A percentile compares a stretch with the other conserved stretches of the same genome.
Evolutionary conservation across 2,888 invertebrate genomes (phyloP).

Genomic region (Mimumesa dahlbomi): DNA sequence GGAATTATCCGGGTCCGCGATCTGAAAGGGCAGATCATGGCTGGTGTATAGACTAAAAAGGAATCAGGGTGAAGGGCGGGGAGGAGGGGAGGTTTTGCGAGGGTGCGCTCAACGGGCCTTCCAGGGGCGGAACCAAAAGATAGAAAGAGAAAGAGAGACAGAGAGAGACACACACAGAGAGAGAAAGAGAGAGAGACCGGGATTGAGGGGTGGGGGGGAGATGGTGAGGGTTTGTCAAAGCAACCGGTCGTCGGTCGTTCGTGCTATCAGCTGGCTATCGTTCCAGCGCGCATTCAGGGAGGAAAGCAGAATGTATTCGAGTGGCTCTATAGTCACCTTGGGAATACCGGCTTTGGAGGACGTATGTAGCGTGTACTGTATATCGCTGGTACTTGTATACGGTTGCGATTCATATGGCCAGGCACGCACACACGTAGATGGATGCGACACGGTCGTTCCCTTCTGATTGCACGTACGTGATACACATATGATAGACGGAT

Average conservation of each 20-base stretch:
- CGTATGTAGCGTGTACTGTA: slow-evolving; percentile 43
- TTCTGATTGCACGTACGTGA: slow-evolving; percentile 66
- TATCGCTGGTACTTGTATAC: slow-evolving; percentile 15
- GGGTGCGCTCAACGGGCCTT: slow-evolving; percentile 8
- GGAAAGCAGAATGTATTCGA: slow-evolving; percentile 65
- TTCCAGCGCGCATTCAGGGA: slow-evolving; percentile 58
- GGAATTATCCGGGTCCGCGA: slow-evolving; percentile 68
- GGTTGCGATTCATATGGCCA: not conserved
- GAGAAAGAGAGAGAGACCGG: not conserved
- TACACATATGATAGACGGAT: slow-evolving; percentile 47
- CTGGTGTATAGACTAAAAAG: slow-evolving; percentile 40
- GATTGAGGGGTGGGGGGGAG: slow-evolving; percentile 2
- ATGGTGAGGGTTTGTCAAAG: slow-evolving; percentile 63
- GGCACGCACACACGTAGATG: slow-evolving; percentile 25
- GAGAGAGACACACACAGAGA: not conserved
- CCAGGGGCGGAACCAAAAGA: slow-evolving; percentile 10
- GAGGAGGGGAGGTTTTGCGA: slow-evolving; percentile 18
- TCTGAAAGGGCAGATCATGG: slow-evolving; percentile 66
- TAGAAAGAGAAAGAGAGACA: slow-evolving; percentile 36
- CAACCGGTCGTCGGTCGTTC: slow-evolving; percentile 59
- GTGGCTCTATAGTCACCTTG: slow-evolving; percentile 66
- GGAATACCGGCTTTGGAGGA: slow-evolving; percentile 61
- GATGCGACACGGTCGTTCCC: slow-evolving; percentile 53
- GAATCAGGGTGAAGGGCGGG: slow-evolving; percentile 10
- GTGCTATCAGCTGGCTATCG: slow-evolving; percentile 72